Conservation (phyloP, 2,797 vertebrate genomes). For the Sebastes vulpes region DNA sequence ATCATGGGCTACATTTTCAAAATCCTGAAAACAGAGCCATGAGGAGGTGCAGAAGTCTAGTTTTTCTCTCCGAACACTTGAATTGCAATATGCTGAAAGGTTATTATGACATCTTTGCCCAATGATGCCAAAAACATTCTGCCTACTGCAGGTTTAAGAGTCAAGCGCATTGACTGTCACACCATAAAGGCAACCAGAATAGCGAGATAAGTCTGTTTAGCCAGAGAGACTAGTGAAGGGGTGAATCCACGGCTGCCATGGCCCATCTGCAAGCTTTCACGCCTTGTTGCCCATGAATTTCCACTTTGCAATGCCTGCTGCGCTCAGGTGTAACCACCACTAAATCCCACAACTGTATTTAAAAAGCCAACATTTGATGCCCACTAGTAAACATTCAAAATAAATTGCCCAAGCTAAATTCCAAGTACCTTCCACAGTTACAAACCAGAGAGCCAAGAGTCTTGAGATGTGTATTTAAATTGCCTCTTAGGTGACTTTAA, state of each 20-base stretch:
- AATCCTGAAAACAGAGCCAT: too few species aligned
- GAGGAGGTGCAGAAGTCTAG: too few species aligned
- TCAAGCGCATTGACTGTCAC: not conserved
- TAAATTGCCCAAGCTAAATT: constrained; percentile 11
- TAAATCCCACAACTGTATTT: constrained; percentile 30
- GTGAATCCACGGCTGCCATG: constrained; percentile 19
- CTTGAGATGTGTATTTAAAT: constrained; percentile 1
- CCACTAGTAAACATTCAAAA: constrained; percentile 22
- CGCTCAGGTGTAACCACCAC: constrained; percentile 41
- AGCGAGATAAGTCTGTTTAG: constrained; percentile 3
- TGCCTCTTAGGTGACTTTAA: not conserved
- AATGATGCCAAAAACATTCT: too few species aligned
- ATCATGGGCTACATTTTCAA: too few species aligned
- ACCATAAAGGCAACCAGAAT: not conserved
- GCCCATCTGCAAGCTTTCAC: constrained; percentile 59
- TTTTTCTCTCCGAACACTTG: rapidly evolving
- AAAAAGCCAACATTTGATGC: constrained; percentile 35
- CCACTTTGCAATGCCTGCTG: constrained; percentile 41
- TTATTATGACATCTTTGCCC: too few species aligned
- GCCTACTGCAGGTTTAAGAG: not conserved
- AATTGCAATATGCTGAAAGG: too few species aligned
- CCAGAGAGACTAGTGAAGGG: constrained; percentile 4
- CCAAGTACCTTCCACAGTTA: constrained; percentile 4
- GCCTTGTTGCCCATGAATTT: constrained; percentile 48
- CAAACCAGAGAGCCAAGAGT: not conserved